Base-by-base conservation (phyloP, 2,113 vertebrate species). In the Eubucco bourcierii region DNA sequence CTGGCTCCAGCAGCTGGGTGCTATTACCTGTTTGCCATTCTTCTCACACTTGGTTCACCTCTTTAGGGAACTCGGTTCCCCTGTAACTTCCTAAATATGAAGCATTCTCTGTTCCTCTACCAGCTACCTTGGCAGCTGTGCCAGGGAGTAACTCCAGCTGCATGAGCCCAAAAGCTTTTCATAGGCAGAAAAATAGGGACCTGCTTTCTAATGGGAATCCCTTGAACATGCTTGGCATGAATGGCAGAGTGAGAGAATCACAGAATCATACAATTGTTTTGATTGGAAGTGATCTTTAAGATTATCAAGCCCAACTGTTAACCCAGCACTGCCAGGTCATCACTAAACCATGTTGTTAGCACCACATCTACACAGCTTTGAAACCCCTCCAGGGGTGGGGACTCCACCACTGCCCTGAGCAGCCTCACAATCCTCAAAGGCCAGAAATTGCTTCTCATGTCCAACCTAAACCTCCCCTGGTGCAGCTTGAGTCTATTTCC, bases 171-270 rank as follows among this genome's bases (percentile, higher is more conserved):
- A 52, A 82, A 77, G 11, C 11, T 50, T 25, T 11, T 29, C 9
- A 6, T 4, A 15, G 44, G 28, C 28, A 52, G 20, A 17, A 72
- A 34, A 64, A 58, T 23, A 46, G 19, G 24, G 37, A 4, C 67
- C 29, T 67, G 0, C 1, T 5, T 63, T 71, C 56, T 3, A 16
- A 6, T 4, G 8, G 15, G 5, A 56, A 77, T 39, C 64, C 12
- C 11, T 50, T 18, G 12, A 59, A 15, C 15, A 4, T 0, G 0
- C 11, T 18, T 16, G 31, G 44, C 34, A 31, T 6, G 33, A 39
- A 61, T 19, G 29, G 19, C 47, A 88, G 28, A 23, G 56, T 27
- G 2, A 0, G 7, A 65, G 39, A 44, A 65, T 29, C 3, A 0
- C 17, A 65, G 39, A 44, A 29, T 9, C 27, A 65, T 19, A 41